Evolutionary conservation across 2,888 invertebrate species (phyloP), one percentile per base, ranked within the genome.

Genomic region (Aradus depressus): DNA sequence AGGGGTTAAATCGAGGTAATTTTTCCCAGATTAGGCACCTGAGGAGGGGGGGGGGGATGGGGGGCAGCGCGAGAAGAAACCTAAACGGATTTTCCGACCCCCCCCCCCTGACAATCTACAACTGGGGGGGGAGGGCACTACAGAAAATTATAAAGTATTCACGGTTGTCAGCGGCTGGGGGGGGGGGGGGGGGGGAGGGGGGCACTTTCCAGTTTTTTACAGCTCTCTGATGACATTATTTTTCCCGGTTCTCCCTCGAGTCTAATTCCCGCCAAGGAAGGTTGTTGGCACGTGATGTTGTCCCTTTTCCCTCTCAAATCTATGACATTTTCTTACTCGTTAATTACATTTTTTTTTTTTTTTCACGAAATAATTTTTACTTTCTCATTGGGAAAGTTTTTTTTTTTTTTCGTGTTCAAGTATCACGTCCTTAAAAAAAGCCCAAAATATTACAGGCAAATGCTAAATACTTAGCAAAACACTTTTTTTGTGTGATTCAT

Each of bases 61-160:
- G 12, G 12, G 22, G 22, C 19, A 19, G 42, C 6, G 22, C 19
- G 42, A 14, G 21, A 4, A 14, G 22, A 22, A 41, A 19, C 5
- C n/a, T 42, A 42, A 42, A 42, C 42, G 42, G 42, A 42, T 42
- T 42, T 42, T 28, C 42, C 8, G 16, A 10, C 42, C 19, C 26
- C 12, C 14, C 22, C 16, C 42, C 42, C 42, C 23, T 23, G 23
- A 28, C 25, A 25, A 26, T 28, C 26, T 18, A 19, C 8, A 8
- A 31, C 10, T 8, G 31, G 31, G 31, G 8, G 31, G 31, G 31
- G 31, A n/a, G 12, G 31, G 44, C 22, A 21, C 28, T 32, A 44
- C 44, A 44, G 44, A 44, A 44, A 44, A 44, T 44, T 44, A 44
- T 31, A 18, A 44, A 44, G 44, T 44, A 44, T 44, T 44, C 44